Evolutionary conservation across 1,140 invertebrate genomes (phyloP).

Genomic region (Caerostris darwini): DNA sequence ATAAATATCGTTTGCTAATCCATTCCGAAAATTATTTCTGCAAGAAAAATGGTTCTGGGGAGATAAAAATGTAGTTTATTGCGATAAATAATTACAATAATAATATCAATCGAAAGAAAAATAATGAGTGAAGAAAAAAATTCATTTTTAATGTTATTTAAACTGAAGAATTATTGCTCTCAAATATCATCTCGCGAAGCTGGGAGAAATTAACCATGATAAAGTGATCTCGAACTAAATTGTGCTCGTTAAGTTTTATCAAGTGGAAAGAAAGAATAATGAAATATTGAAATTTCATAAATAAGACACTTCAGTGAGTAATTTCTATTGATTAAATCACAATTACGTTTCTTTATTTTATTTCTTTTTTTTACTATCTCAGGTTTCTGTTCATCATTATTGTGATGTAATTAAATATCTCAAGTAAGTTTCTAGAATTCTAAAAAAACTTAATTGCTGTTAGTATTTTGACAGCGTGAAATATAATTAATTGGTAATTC

Average conservation of each 20-base stretch:
- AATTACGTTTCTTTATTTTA: neutral
- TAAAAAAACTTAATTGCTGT: neutral
- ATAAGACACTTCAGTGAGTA: neutral
- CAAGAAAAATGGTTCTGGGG: neutral
- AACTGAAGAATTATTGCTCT: neutral
- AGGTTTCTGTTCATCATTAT: neutral
- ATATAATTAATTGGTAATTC: too few species aligned
- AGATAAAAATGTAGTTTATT: constrained; percentile 6
- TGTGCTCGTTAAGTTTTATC: neutral
- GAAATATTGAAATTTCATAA: constrained; percentile 7
- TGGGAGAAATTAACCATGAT: neutral
- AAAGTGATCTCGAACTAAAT: constrained; percentile 8
- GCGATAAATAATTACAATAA: constrained; percentile 32
- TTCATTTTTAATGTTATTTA: constrained; percentile 23
- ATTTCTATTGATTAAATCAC: neutral
- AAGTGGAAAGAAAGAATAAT: neutral
- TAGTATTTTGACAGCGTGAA: too few species aligned
- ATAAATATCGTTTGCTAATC: neutral
- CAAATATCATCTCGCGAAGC: neutral
- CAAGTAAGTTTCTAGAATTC: neutral
- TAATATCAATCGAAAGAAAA: neutral
- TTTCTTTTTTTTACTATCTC: neutral
- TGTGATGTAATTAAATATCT: neutral
- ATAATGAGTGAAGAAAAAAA: neutral
- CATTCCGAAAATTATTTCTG: neutral